Base-by-base conservation (phyloP, 2,888 invertebrate species). In the Pollenia angustigena region DNA sequence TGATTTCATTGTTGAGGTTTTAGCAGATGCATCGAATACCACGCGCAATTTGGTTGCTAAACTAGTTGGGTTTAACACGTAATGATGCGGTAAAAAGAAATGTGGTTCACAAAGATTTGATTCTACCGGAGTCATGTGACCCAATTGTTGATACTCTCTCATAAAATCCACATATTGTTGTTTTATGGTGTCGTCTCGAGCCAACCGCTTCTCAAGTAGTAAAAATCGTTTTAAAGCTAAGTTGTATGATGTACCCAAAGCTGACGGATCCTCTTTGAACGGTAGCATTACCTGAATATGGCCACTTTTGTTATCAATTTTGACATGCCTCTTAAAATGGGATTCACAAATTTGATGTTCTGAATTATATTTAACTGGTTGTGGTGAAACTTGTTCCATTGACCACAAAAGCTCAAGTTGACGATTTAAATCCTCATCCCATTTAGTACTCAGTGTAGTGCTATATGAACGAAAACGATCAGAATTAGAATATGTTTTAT, bases 41-140 rank as follows among this genome's bases (percentile, higher is more conserved):
- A 85, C 85, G 14, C 84, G 74, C 18, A 86, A 62, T 60, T 79
- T 88, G 44, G 87, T 88, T 16, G 71, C 68, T 62, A 80, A 71
- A 60, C 80, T 85, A 32, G 71, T 62, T 71, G 81, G 87, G 32
- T 74, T 83, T 3, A 85, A 56, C 1, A 88, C 87, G 18, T 74
- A 88, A n/a, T 88, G 82, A 42, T 87, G 87, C 4, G 87, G 85
- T 32, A 87, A 62, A 40, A 46, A 86, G 54, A 72, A 81, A 64
- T 88, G 87, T 9, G 84, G 72, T 68, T 85, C 54, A 16, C 56
- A 8, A 1, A 78, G 14, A 40, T 62, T 72, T 12, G 71, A 56
- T 23, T 78, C 16, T 32, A 66, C 66, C 23, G 18, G 69, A 32
- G 60, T 60, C 48, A 16, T 56, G 12, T 52, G 52, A n/a, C 81